Percentiles rank a stretch among this genome's conserved stretches.
Conservation (phyloP, 2,888 invertebrate genomes). For the Lydus trimaculatus region DNA sequence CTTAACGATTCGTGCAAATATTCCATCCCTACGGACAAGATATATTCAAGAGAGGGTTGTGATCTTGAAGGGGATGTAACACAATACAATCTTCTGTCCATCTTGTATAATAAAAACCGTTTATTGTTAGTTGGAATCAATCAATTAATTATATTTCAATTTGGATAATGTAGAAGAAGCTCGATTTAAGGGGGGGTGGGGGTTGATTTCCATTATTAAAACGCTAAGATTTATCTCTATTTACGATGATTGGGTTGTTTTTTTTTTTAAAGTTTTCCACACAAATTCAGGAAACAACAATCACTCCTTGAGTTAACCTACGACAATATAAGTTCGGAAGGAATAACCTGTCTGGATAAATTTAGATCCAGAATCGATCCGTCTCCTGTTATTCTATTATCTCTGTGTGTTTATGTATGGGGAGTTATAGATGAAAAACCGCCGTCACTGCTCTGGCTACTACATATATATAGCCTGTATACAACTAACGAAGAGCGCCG, state of each 20-base stretch:
- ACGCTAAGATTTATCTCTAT: neutral
- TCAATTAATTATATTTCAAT: slow-evolving; percentile 1
- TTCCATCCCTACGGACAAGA: neutral
- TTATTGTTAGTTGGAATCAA: neutral
- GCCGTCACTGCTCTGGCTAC: neutral
- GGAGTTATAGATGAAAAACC: neutral
- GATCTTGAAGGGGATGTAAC: neutral
- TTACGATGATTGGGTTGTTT: neutral
- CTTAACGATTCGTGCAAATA: slow-evolving; percentile 4
- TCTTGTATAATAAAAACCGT: neutral
- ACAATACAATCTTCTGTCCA: neutral
- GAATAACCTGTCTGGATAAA: neutral
- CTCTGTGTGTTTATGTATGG: neutral
- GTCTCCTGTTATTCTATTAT: neutral
- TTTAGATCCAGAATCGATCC: neutral
- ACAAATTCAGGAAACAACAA: neutral
- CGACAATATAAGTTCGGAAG: neutral
- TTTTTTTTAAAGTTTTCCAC: neutral
- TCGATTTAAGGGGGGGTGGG: neutral
- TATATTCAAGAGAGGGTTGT: neutral
- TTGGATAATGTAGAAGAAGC: neutral
- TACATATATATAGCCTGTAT: neutral
- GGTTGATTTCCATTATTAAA: neutral
- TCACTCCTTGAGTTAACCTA: neutral
- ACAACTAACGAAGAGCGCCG: neutral